Percentiles rank a stretch among this genome's conserved stretches.
Conservation (phyloP, 1,140 invertebrate species). For the Wasmannia auropunctata region DNA sequence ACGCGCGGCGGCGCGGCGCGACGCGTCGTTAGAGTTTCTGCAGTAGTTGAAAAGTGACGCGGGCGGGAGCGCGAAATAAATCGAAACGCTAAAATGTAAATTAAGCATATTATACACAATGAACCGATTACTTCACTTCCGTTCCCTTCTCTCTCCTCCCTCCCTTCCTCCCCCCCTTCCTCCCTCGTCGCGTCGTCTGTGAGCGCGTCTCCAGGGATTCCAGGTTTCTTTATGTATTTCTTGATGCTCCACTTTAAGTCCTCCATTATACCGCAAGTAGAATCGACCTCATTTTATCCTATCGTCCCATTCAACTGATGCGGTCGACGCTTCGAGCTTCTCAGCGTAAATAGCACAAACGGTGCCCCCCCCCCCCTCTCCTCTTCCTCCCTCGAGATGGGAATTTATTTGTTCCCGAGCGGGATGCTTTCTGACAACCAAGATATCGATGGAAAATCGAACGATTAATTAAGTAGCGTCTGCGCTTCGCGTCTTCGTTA, state of each 20-base stretch:
- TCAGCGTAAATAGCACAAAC: slow-evolving; percentile 47
- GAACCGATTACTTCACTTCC: background rate
- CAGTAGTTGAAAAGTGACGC: background rate
- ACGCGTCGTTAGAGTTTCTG: background rate
- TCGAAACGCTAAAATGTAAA: slow-evolving; percentile 9
- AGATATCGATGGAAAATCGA: slow-evolving; percentile 31
- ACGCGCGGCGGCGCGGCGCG: background rate
- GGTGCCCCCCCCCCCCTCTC: background rate
- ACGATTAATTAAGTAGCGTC: slow-evolving; percentile 29
- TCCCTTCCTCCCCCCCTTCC: no score
- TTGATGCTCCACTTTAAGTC: slow-evolving; percentile 53
- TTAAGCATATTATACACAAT: slow-evolving; percentile 17
- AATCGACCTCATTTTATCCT: slow-evolving; percentile 59
- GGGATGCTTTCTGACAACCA: background rate
- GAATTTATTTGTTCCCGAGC: slow-evolving; percentile 2
- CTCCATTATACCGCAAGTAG: slow-evolving; percentile 50
- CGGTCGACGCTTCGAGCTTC: slow-evolving; percentile 21
- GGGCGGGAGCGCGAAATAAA: background rate
- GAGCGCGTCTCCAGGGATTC: no score
- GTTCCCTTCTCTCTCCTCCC: no score
- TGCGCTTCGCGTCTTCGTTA: background rate
- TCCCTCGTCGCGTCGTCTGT: background rate
- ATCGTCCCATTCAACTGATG: slow-evolving; percentile 35
- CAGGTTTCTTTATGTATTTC: slow-evolving; percentile 39
- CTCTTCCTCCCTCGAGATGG: background rate